Conservation (phyloP, 2,888 invertebrate genomes). For the Ormyrus thymus region DNA sequence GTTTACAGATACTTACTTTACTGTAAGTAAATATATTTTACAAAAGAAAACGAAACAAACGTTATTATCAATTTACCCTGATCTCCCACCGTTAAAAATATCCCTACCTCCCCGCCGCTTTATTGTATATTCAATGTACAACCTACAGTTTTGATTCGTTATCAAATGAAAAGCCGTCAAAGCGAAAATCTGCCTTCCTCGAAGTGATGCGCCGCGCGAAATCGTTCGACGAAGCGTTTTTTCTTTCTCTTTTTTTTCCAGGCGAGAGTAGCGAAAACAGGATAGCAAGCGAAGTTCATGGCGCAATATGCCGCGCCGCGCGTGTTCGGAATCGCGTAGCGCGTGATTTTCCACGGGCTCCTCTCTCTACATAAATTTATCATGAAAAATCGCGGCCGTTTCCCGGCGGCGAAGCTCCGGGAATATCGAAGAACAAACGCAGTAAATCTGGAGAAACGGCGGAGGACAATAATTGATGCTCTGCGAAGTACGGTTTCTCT, state of each 20-base stretch:
- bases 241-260: neutral
- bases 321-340: conserved; percentile 27
- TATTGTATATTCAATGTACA: too few species aligned
- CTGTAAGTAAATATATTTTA: neutral
- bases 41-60: neutral
- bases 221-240: neutral
- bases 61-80: conserved; percentile 39
- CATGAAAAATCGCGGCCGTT: conserved; percentile 32
- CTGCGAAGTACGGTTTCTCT: too few species aligned
- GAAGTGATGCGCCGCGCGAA: neutral
- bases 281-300: conserved; percentile 26
- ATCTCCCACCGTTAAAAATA: conserved; percentile 32
- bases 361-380: conserved; percentile 25
- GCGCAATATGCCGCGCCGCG: conserved; percentile 21
- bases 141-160: too few species aligned
- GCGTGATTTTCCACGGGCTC: conserved; percentile 20
- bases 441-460: neutral
- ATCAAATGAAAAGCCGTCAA: neutral
- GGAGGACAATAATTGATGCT: neutral
- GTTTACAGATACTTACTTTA: neutral
- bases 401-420: neutral
- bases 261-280: neutral
- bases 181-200: neutral
- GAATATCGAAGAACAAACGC: conserved; percentile 21
- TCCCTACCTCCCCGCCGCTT: neutral